Evolutionary conservation across 2,888 invertebrate species (phyloP).

Genomic region (Eupithecia exiguata): DNA sequence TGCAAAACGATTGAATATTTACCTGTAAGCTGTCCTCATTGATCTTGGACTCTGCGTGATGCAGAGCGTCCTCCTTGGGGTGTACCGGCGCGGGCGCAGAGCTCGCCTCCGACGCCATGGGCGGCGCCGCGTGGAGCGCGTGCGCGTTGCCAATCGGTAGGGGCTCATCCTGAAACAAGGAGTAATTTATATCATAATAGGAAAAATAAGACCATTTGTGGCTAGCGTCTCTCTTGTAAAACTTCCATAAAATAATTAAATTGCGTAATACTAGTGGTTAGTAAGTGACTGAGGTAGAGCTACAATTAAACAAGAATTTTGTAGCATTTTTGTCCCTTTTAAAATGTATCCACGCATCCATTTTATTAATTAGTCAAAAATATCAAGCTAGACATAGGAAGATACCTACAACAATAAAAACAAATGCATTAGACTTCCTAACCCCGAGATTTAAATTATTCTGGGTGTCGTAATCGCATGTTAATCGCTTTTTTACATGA

Average conservation of each 20-base stretch:
- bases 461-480: neutral
- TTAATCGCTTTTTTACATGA: constrained; percentile 6
- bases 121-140: constrained; percentile 67
- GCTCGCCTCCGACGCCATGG: constrained; percentile 49
- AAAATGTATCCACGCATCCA: too few relatives aligned
- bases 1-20: constrained; percentile 24
- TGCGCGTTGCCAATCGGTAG: constrained; percentile 77
- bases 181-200: neutral
- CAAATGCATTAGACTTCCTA: neutral
- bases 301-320: too few relatives aligned
- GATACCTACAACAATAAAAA: neutral
- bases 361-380: neutral
- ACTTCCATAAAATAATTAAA: neutral
- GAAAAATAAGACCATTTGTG: neutral
- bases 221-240: neutral
- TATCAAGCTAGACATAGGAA: neutral
- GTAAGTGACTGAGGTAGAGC: neutral
- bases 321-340: too few relatives aligned
- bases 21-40: constrained; percentile 81
- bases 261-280: neutral
- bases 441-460: neutral
- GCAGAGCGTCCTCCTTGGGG: constrained; percentile 71
- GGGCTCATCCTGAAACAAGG: constrained; percentile 68
- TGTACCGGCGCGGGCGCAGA: constrained; percentile 54
- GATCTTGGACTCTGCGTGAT: constrained; percentile 76